These are phyloP conservation scores for Callocephalon fimbriatum DNA, from an alignment of 2,113 vertebrate species.

Conservation along the genomic window DNA sequence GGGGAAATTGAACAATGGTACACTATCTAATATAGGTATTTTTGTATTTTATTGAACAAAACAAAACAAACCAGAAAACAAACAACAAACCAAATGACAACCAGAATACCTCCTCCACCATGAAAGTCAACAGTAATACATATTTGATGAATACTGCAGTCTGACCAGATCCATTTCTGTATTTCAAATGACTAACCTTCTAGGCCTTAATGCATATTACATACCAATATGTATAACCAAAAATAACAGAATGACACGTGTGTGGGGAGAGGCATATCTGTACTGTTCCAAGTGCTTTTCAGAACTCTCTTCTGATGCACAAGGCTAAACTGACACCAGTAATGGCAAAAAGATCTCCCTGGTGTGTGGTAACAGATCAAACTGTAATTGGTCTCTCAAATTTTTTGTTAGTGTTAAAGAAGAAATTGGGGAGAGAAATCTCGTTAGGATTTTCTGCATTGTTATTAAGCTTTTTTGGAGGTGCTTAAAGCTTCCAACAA, in stretches of 20 bases:
- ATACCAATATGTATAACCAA: background rate
- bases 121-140: constrained; percentile 43
- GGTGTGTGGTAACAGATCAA: background rate
- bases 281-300: background rate
- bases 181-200: background rate
- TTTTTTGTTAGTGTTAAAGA: background rate
- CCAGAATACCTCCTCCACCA: background rate
- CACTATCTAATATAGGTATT: fast-evolving
- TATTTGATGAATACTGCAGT: constrained; percentile 40
- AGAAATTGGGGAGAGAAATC: background rate
- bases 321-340: background rate
- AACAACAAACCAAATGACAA: background rate
- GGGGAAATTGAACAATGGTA: background rate
- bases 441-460: background rate
- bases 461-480: background rate
- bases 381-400: background rate
- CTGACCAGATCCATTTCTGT: background rate
- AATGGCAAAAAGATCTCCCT: background rate
- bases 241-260: background rate
- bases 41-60: background rate
- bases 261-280: background rate
- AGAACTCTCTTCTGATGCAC: background rate
- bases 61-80: background rate
- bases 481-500: background rate
- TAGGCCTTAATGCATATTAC: background rate